Base-by-base conservation (phyloP, 92 coral and sea anemone species). In the Porites evermanni region DNA sequence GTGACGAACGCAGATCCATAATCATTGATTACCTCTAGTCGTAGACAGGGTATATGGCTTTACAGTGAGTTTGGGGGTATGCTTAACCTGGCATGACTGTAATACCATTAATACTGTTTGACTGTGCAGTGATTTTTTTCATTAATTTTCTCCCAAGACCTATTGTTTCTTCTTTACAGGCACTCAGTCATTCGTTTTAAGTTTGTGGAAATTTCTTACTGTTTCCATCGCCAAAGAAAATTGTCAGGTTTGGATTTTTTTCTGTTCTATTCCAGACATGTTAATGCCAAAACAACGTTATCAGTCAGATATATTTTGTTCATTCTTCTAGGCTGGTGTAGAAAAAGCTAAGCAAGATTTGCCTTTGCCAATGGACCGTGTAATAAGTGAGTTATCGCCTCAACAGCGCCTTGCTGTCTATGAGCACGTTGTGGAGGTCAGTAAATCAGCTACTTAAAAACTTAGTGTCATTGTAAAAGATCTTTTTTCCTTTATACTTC, bases 361-460 rank as follows among this genome's bases (percentile, higher is more conserved):
- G 17, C 54, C 90, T 12, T 76, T 87, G 5, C 94, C 98, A 26
- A 86, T 92, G 93, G 89, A 94, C 54, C 84, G 78, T 20, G 94
- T 88, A 38, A 81, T 75, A 26, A 87, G 69, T 63, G 96, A 94
- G 60, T 72, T 94, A 54, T 84, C 79, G 4, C 89, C 97, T 14
- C 87, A 86, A 17, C 92, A 93, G 54, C 91, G 98, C 56, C 88
- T 87, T 2, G 89, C 90, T 3, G 67, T 91, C 38, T 93, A 95
- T 79, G 97, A 95, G 60, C 90, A 94, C 47, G 94, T 95, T 18
- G 50, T 95, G 18, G 87, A 95, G 98, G 98, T 95, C 76, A 21
- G 84, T 51, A n/a, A 18, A 11, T 7, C 2, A 19, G 51, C 18
- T 21, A 16, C 32, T 51, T 2, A 4, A 7, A 29, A 38, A 38